Conservation (phyloP, 2,888 invertebrate species). For the Laspeyria flexula region DNA sequence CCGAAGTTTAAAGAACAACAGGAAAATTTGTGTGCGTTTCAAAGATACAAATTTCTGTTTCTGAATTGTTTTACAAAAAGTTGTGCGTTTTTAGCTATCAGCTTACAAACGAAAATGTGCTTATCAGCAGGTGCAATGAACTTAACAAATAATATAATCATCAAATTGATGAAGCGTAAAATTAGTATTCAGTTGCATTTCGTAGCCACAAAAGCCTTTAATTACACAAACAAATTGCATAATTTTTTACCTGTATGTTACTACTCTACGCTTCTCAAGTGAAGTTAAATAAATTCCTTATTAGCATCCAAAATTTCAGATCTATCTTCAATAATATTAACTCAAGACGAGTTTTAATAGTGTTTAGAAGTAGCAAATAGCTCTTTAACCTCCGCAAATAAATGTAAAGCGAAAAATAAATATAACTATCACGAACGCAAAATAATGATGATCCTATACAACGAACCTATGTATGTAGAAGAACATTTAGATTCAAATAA, state of each 20-base stretch:
- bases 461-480: conserved; percentile 19
- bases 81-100: background rate
- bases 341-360: too few species aligned
- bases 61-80: background rate
- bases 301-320: too few species aligned
- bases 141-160: background rate
- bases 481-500: conserved; percentile 42
- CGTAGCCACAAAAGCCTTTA: too few species aligned
- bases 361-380: too few species aligned
- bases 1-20: background rate
- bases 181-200: background rate
- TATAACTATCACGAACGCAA: background rate
- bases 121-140: background rate
- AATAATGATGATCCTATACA: conserved; percentile 3
- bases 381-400: too few species aligned
- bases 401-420: background rate
- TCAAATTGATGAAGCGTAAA: background rate
- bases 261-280: too few species aligned
- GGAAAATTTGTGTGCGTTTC: background rate
- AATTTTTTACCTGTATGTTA: too few species aligned
- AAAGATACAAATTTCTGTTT: too few species aligned
- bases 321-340: too few species aligned
- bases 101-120: background rate
- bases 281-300: too few species aligned
- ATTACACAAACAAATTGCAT: too few species aligned